Evolutionary conservation across 2,797 vertebrate genomes (phyloP), one percentile per base, ranked within the genome.

Genomic region (Novumbra hubbsi): DNA sequence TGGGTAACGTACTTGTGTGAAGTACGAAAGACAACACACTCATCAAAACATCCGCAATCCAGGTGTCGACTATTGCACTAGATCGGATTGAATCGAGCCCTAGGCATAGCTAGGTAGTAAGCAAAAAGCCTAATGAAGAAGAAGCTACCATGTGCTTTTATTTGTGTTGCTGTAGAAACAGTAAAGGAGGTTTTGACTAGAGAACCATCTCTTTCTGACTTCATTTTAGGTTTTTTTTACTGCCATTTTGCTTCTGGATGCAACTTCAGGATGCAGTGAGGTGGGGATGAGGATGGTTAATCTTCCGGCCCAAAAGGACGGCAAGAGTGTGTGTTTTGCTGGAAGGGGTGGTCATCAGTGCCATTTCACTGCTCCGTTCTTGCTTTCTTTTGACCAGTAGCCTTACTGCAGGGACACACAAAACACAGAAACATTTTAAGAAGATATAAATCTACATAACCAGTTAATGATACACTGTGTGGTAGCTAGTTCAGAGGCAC

Each of bases 351-450:
- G 24, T 76, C 81, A 79, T 84, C 83, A 77, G 76, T 83, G 80
- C 73, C 77, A 83, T 83, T 91, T 96, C 92, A 97, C 91, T 96
- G 95, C 85, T 97, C 96, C 81, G 94, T 94, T 87, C 96, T 95
- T 69, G 95, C 95, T 89, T 97, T 97, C 95, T 97, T 97, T 93
- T 94, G 95, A 95, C 95, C 94, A 74, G 94, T 90, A 83, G 92
- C 84, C 94, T 97, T 97, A 90, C 96, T 97, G 88, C 30, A 85
- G 71, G 74, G 76, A 76, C 63, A 89, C 75, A 90, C 41, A 86
- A 4, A 88, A 86, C 79, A 62, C 78, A 63, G 30, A 63, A 27
- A 38, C 78, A 7, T 70, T 24, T 73, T 4, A 15, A 32, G 63
- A 38, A 38, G 68, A 28, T 72, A 16, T 3, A 24, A 45, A 19